Conservation (phyloP, 2,113 vertebrate species). For the Dicentrarchus labrax region DNA sequence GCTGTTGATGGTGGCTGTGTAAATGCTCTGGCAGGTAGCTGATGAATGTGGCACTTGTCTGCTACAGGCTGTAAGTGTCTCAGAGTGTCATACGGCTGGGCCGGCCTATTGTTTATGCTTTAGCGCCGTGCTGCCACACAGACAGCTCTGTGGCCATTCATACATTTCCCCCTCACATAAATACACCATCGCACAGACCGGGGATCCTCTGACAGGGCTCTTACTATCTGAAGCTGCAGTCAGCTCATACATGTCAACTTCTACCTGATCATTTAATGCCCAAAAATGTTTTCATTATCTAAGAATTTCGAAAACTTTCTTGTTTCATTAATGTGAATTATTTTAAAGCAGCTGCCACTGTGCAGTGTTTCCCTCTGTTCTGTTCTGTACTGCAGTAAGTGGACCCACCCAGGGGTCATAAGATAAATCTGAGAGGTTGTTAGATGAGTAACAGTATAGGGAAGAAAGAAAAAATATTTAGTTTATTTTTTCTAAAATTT, state of each 20-base stretch:
- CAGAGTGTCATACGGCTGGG: conserved; percentile 48
- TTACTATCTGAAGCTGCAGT: not conserved
- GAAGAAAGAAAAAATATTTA: too few species aligned
- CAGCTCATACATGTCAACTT: not conserved
- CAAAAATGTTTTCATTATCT: not conserved
- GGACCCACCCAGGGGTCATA: too few species aligned
- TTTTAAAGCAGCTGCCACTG: not conserved
- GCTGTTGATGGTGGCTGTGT: conserved; percentile 55
- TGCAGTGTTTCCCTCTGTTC: not conserved
- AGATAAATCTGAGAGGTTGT: too few species aligned
- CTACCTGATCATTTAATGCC: not conserved
- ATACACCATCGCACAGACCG: not conserved
- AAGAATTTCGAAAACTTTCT: not conserved
- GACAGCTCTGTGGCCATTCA: conserved; percentile 14
- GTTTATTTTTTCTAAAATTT: too few species aligned
- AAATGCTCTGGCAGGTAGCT: conserved; percentile 66
- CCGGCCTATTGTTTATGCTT: conserved; percentile 54
- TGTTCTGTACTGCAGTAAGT: too few species aligned
- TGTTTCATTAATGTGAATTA: not conserved
- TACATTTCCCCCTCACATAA: not conserved
- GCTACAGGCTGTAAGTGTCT: conserved; percentile 70
- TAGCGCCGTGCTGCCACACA: conserved; percentile 60
- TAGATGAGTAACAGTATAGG: too few species aligned
- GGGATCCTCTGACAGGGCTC: not conserved
- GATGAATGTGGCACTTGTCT: conserved; percentile 77